These are phyloP conservation scores for Scotopteryx bipunctaria DNA, from an alignment of 2,888 invertebrate species.

Conservation along the genomic window DNA sequence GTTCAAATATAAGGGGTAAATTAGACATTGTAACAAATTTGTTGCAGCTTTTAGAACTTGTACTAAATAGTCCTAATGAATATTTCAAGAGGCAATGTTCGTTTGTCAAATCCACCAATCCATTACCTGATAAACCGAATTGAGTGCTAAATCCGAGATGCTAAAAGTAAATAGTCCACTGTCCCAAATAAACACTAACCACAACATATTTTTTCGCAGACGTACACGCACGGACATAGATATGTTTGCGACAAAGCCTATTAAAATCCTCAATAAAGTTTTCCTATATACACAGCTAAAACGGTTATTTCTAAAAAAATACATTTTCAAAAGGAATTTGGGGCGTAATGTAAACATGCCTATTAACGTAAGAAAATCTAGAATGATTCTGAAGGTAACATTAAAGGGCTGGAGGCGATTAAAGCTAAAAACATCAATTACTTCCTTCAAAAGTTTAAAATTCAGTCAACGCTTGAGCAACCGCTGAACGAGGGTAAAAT, in stretches of 20 bases:
- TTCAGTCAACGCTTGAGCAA: conserved; percentile 77
- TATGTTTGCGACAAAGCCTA: conserved; percentile 81
- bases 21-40: too few species aligned
- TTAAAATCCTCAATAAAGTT: conserved; percentile 57
- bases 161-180: conserved; percentile 16
- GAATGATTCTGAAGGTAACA: conserved; percentile 36
- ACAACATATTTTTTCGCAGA: conserved; percentile 51
- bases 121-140: conserved; percentile 20
- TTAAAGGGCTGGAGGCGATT: conserved; percentile 37
- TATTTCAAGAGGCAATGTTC: too few species aligned
- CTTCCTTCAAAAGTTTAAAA: conserved; percentile 47
- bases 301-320: conserved; percentile 56
- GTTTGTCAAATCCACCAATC: conserved; percentile 26
- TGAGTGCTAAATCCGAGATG: too few species aligned
- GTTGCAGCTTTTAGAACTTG: too few species aligned
- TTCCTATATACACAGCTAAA: conserved; percentile 58
- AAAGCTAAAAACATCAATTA: conserved; percentile 45
- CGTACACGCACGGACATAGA: conserved; percentile 63
- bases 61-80: too few species aligned
- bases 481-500: conserved; percentile 57
- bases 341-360: conserved; percentile 59
- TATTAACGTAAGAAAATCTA: conserved; percentile 51
- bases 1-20: too few species aligned
- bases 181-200: conserved; percentile 32
- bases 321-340: conserved; percentile 61